Conservation (phyloP, 2,797 vertebrate genomes). For the Gambusia yucatana region DNA sequence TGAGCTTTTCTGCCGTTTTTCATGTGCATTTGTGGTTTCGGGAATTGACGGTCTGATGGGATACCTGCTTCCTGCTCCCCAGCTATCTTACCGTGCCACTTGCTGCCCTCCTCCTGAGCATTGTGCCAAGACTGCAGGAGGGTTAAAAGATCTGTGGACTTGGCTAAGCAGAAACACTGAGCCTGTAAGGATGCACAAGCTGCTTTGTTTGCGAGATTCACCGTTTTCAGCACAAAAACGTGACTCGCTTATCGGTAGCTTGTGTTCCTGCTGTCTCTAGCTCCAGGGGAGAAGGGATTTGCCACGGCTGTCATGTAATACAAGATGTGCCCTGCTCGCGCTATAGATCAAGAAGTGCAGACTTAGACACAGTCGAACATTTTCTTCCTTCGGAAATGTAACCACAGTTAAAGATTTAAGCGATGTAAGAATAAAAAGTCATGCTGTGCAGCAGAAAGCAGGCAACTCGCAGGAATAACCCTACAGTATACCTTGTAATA, state of each 20-base stretch:
- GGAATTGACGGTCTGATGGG: too few relatives aligned
- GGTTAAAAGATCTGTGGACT: not conserved
- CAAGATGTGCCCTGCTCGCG: not conserved
- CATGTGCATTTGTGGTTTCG: too few relatives aligned
- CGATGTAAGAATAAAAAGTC: not conserved
- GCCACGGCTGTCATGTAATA: conserved; percentile 5
- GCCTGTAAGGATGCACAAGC: not conserved
- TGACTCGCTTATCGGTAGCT: not conserved
- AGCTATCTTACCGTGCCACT: too few relatives aligned
- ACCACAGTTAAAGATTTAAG: not conserved
- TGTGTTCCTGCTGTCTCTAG: not conserved
- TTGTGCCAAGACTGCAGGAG: too few relatives aligned
- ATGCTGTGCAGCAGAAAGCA: not conserved
- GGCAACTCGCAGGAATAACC: too few relatives aligned
- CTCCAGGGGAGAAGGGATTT: not conserved
- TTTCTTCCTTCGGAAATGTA: not conserved
- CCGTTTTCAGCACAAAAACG: conserved; percentile 4
- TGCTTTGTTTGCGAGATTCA: not conserved
- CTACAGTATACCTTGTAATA: not conserved
- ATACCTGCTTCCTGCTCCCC: too few relatives aligned
- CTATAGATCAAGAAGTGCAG: conserved; percentile 2
- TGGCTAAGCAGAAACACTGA: not conserved
- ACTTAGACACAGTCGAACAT: not conserved
- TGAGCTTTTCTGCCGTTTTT: too few relatives aligned
- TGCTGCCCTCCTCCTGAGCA: too few relatives aligned